Base-by-base conservation (phyloP, 2,797 vertebrate species). In the Enteromius treurensis region DNA sequence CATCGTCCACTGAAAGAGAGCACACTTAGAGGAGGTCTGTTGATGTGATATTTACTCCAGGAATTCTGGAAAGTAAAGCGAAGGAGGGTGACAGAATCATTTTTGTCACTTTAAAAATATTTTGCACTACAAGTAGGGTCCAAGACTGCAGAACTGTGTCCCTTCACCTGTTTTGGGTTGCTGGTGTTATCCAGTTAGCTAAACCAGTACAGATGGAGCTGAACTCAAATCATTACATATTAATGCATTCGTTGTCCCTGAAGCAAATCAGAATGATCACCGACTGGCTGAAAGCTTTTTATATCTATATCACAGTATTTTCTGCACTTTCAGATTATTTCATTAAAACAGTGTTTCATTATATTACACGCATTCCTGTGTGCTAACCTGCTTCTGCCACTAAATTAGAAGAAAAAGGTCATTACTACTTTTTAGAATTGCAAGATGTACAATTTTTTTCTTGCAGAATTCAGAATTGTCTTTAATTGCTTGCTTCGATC, bases 121-220 rank as follows among this genome's bases (percentile, higher is more conserved):
- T 42, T 76, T 76, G 80, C 69, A 81, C 80, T 74, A 73, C 13
- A 13, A 37, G 69, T 32, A 42, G 45, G 40, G 69, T 73, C 55
- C 80, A 74, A 64, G 58, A 73, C 80, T 58, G 42, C 69, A 81
- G 55, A 64, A 73, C 19, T 64, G 79, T 55, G 77, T 80, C 37
- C 13, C 40, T 62, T 47, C 15, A 15, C 17, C 79, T 15, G 47
- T 7, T 78, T 32, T 2, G 3, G 23, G 29, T 15, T 23, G 45
- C 21, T 32, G 0, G 19, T 47, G 26, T 79, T 79, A 13, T 19
- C 5, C 10, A 9, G 64, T 34, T 42, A 37, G 19, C 21, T 34
- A 69, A 23, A 40, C 32, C 77, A 11, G 23, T 68, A 40, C 60
- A 64, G 60, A 53, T 29, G 34, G 21, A 45, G 13, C 76, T 64